Evolutionary conservation across 2,888 invertebrate genomes (phyloP).

Genomic region (Nomada goodeniana): DNA sequence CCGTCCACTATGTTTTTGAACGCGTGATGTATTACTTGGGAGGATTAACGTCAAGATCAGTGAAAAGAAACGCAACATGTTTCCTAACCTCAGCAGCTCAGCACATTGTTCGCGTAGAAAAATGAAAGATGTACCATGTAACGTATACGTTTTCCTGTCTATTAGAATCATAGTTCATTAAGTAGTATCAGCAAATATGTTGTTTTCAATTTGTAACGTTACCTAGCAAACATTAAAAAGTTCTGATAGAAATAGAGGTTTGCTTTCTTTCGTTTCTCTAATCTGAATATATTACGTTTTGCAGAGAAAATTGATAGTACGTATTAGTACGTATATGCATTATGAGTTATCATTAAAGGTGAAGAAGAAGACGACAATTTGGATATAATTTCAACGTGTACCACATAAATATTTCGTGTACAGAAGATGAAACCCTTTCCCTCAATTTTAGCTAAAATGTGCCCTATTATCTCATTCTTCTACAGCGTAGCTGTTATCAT

Average conservation of each 20-base stretch:
- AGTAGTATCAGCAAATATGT: not conserved
- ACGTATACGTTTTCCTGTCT: not conserved
- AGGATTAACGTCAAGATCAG: conserved; percentile 36
- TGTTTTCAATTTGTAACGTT: not conserved
- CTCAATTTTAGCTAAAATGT: conserved; percentile 59
- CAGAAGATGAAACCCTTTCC: conserved; percentile 37
- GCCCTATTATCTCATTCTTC: conserved; percentile 72
- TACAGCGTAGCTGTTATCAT: conserved; percentile 73
- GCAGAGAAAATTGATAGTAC: conserved; percentile 18
- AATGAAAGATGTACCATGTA: not conserved
- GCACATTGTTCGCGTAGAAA: too few relatives aligned
- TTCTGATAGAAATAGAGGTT: not conserved
- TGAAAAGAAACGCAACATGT: not conserved
- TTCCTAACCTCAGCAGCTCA: conserved; percentile 22
- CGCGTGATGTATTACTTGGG: not conserved
- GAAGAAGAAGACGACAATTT: not conserved
- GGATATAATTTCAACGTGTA: not conserved
- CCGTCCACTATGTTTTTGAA: not conserved
- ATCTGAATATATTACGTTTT: conserved; percentile 13
- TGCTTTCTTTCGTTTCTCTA: too few relatives aligned
- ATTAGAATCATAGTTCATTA: too few relatives aligned
- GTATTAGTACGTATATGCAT: not conserved
- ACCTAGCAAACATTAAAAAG: not conserved
- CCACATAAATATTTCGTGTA: not conserved
- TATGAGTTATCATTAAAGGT: conserved; percentile 7